A percentile compares a stretch with the other conserved stretches of the same genome.
phyloP scores from a whole-genome alignment of 2,113 vertebrate species.

The Furnarius figulus region DNA sequence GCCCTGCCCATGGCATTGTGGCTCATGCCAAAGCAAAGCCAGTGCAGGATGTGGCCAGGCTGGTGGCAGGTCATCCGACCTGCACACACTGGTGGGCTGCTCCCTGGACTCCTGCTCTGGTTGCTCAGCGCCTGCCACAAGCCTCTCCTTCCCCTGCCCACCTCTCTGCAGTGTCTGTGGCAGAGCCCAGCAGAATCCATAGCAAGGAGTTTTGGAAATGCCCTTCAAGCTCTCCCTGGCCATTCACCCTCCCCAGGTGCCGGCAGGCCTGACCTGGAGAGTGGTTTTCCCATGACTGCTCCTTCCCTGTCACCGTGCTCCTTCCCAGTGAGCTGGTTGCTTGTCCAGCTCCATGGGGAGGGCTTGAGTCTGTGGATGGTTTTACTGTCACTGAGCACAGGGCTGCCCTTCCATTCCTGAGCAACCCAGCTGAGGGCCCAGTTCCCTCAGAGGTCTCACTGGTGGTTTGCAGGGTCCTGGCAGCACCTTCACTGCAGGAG shows the following conservation, averaged over 20 bases:
- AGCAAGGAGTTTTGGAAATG: neutral
- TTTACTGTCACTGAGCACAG: neutral
- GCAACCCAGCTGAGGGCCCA: accelerated
- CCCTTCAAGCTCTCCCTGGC: neutral
- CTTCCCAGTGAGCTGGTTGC: neutral
- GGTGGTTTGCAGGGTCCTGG: neutral
- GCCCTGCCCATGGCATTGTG: neutral
- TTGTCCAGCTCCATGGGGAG: accelerated
- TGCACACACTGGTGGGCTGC: neutral
- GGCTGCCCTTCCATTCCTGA: neutral
- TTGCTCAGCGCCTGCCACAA: neutral
- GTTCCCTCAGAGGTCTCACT: neutral
- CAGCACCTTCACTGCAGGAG: neutral
- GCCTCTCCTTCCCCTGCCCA: neutral
- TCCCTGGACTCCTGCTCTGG: neutral
- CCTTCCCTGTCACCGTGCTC: neutral
- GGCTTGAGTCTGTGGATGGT: neutral
- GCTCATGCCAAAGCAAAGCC: neutral
- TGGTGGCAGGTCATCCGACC: neutral
- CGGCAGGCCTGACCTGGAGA: neutral
- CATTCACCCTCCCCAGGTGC: neutral
- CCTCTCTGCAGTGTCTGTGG: neutral
- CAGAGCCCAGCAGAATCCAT: neutral
- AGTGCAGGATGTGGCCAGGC: neutral
- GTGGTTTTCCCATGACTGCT: neutral